A percentile compares a stretch with the other conserved stretches of the same genome.
These are phyloP conservation scores for Ormyrus labotus DNA, from an alignment of 2,888 invertebrate species.

Conservation along the genomic window DNA sequence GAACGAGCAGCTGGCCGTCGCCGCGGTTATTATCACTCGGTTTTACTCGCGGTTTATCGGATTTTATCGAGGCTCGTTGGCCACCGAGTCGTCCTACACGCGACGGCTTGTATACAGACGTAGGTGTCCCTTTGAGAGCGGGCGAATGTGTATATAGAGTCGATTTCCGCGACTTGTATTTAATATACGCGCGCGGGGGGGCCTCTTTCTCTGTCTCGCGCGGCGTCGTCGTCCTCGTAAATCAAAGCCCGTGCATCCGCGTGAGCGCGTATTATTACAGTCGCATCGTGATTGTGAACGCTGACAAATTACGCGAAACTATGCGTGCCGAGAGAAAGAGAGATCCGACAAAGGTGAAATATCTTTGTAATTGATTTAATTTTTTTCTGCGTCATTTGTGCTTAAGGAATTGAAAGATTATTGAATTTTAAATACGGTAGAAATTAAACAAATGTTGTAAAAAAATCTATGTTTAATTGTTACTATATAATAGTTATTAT, in stretches of 20 bases:
- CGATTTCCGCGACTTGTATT: slow-evolving; percentile 37
- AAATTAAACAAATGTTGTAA: too few relatives aligned
- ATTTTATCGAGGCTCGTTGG: slow-evolving; percentile 24
- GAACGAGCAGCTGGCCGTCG: too few relatives aligned
- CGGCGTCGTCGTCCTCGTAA: slow-evolving; percentile 60
- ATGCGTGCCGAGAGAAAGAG: slow-evolving; percentile 1
- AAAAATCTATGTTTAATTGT: too few relatives aligned
- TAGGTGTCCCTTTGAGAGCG: background rate
- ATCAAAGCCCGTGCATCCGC: slow-evolving; percentile 34
- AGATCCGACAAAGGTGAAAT: background rate
- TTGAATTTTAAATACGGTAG: too few relatives aligned
- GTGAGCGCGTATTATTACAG: slow-evolving; percentile 31
- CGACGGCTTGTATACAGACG: slow-evolving; percentile 4
- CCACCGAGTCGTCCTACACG: background rate
- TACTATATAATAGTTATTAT: too few relatives aligned
- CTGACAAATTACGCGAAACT: slow-evolving; percentile 41
- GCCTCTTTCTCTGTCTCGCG: slow-evolving; percentile 60
- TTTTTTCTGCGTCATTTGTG: too few relatives aligned
- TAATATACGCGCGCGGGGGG: slow-evolving; percentile 6
- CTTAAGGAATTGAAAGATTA: too few relatives aligned
- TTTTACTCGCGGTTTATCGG: slow-evolving; percentile 8
- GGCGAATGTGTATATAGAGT: slow-evolving; percentile 5
- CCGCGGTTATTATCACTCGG: background rate
- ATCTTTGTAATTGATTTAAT: too few relatives aligned
- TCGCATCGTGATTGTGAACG: slow-evolving; percentile 7